A percentile compares a stretch with the other conserved stretches of the same genome.
These are phyloP conservation scores for Cheumatopsyche charites DNA, from an alignment of 1,140 invertebrate genomes.

Conservation along the genomic window DNA sequence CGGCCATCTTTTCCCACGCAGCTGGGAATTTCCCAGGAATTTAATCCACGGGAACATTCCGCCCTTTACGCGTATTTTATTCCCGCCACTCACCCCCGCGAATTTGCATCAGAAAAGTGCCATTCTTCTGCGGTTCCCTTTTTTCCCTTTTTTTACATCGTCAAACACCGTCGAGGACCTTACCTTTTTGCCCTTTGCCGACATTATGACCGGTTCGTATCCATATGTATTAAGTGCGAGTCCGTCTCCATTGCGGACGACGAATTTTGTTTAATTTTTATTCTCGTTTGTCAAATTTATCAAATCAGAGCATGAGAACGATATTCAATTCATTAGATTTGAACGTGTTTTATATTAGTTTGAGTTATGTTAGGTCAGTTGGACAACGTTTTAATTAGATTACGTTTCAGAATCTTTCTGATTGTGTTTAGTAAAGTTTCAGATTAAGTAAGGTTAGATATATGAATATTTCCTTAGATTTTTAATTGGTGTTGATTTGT, in stretches of 20 bases:
- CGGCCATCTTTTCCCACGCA: background rate
- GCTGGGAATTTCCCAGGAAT: conserved; percentile 8
- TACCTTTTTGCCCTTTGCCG: background rate
- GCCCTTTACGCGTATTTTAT: conserved; percentile 40
- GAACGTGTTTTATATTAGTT: too few species aligned
- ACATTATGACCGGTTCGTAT: background rate
- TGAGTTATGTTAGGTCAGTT: too few species aligned
- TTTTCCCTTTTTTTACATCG: background rate
- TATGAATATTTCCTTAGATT: too few species aligned
- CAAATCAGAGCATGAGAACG: too few species aligned
- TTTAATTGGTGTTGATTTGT: too few species aligned
- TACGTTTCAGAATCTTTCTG: too few species aligned
- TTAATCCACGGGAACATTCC: conserved; percentile 36
- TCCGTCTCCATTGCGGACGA: too few species aligned
- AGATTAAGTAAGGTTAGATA: too few species aligned
- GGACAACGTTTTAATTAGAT: too few species aligned
- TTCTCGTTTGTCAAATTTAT: background rate
- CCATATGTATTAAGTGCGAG: conserved; percentile 16
- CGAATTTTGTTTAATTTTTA: too few species aligned
- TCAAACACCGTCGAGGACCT: background rate
- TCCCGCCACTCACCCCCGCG: conserved; percentile 22
- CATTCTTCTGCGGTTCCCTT: conserved; percentile 2
- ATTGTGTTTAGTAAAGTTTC: too few species aligned
- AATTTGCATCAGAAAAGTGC: conserved; percentile 36
- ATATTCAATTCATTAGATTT: too few species aligned